Conservation (phyloP, 2,888 invertebrate genomes). For the Oxycera nigricornis region DNA sequence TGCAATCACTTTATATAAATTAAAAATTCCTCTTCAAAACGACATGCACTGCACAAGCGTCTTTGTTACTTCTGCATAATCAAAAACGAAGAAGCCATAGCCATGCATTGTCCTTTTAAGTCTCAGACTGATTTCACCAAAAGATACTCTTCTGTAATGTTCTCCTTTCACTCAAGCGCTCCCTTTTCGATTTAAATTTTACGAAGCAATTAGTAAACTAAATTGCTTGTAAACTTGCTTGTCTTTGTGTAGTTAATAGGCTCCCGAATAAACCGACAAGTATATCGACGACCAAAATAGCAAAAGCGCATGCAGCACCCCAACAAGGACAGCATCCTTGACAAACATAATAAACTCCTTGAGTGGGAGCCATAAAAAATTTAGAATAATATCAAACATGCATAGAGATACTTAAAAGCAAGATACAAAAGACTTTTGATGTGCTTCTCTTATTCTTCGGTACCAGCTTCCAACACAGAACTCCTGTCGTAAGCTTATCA, state of each 20-base stretch:
- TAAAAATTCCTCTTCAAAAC: no score
- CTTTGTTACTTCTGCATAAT: no score
- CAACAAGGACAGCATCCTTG: background rate
- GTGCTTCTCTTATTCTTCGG: background rate
- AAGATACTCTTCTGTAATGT: no score
- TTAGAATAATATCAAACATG: background rate
- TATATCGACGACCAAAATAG: background rate
- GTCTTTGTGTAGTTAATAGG: conserved; percentile 28
- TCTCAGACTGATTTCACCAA: no score
- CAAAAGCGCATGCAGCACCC: background rate
- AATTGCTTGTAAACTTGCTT: conserved; percentile 26
- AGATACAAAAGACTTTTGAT: background rate
- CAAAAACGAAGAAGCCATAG: no score
- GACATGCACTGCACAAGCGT: no score
- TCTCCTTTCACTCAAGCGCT: background rate
- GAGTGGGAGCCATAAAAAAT: background rate
- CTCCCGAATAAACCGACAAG: background rate
- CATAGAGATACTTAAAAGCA: background rate
- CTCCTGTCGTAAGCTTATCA: background rate
- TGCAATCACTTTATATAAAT: no score
- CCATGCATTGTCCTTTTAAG: no score
- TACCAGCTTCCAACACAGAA: no score
- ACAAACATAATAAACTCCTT: background rate
- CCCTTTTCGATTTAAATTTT: background rate
- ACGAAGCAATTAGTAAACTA: conserved; percentile 16